phyloP scores from a whole-genome alignment of 2,888 invertebrate species.

The Gerosis bhagava region DNA sequence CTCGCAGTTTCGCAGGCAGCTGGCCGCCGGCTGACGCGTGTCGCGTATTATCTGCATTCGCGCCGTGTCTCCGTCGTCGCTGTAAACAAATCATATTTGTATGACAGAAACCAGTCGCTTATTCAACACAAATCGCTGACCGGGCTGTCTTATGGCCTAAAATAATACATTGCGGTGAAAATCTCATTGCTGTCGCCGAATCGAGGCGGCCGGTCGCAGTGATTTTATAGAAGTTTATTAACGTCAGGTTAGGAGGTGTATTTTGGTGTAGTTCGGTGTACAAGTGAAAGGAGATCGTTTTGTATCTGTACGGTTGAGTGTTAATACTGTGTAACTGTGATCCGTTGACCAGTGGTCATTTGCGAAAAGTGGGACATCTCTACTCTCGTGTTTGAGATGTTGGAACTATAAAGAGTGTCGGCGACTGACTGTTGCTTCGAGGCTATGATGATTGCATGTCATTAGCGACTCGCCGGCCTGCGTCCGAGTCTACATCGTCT shows the following conservation, averaged over 20 bases:
- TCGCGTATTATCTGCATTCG: constrained; percentile 27
- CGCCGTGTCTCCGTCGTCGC: constrained; percentile 37
- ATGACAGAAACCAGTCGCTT: constrained; percentile 53
- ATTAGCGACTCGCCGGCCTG: constrained; percentile 17
- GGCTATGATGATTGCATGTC: constrained; percentile 22
- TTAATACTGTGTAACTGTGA: constrained; percentile 55
- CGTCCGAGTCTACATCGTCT: constrained; percentile 16
- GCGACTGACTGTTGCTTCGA: constrained; percentile 2
- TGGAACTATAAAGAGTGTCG: constrained; percentile 6
- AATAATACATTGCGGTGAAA: constrained; percentile 13
- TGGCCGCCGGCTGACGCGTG: constrained; percentile 40
- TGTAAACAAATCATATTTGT: constrained; percentile 63
- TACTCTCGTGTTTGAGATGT: constrained; percentile 5
- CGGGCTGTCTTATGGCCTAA: constrained; percentile 10
- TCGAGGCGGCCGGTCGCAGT: constrained; percentile 62
- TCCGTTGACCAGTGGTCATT: constrained; percentile 45
- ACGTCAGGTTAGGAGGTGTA: constrained; percentile 53
- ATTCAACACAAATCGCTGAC: constrained; percentile 43
- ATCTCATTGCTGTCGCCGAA: constrained; percentile 32
- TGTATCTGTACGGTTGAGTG: constrained; percentile 41
- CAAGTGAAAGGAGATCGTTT: constrained; percentile 69
- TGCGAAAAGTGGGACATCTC: constrained; percentile 26
- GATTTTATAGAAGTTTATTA: constrained; percentile 53
- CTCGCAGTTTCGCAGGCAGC: constrained; percentile 35
- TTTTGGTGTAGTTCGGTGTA: constrained; percentile 49